phyloP scores from a whole-genome alignment of 2,797 vertebrate genomes.

The Danio aesculapii region DNA sequence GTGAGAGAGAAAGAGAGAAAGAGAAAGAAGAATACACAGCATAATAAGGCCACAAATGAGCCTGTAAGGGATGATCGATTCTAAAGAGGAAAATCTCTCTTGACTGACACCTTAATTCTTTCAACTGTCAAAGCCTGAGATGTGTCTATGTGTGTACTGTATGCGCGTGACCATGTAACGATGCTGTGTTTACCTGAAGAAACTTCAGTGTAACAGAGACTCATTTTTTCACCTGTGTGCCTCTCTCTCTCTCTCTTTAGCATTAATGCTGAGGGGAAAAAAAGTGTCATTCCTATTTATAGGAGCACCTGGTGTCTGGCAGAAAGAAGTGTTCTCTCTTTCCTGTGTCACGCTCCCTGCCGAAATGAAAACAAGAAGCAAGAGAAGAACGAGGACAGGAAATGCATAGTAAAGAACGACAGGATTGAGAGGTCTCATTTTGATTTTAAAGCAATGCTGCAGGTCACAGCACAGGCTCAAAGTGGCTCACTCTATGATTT shows the following conservation, averaged over 20 bases:
- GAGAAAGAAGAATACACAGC: not conserved
- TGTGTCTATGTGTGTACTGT: not conserved
- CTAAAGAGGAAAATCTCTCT: conserved; percentile 6
- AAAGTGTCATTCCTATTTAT: conserved; percentile 43
- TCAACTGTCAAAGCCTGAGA: conserved; percentile 8
- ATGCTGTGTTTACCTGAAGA: conserved; percentile 23
- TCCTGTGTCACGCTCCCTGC: conserved; percentile 30
- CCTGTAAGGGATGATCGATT: conserved; percentile 2
- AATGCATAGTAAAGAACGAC: not conserved
- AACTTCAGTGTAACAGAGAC: conserved; percentile 10
- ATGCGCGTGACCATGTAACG: conserved; percentile 21
- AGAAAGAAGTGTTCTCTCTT: conserved; percentile 25
- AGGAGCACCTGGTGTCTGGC: conserved; percentile 21
- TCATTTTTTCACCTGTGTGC: not conserved
- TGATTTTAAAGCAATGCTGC: conserved; percentile 33
- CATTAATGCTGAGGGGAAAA: conserved; percentile 15
- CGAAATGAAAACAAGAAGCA: conserved; percentile 37
- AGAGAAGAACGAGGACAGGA: conserved; percentile 17
- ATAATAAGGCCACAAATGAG: not conserved
- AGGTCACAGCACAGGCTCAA: not conserved
- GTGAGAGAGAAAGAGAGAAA: not conserved
- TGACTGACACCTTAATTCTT: conserved; percentile 17
- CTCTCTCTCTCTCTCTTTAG: not conserved
- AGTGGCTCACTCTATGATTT: conserved; percentile 14
- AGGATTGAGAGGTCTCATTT: conserved; percentile 13